phyloP scores from a whole-genome alignment of 2,113 vertebrate genomes.

The Gila orcuttii region DNA sequence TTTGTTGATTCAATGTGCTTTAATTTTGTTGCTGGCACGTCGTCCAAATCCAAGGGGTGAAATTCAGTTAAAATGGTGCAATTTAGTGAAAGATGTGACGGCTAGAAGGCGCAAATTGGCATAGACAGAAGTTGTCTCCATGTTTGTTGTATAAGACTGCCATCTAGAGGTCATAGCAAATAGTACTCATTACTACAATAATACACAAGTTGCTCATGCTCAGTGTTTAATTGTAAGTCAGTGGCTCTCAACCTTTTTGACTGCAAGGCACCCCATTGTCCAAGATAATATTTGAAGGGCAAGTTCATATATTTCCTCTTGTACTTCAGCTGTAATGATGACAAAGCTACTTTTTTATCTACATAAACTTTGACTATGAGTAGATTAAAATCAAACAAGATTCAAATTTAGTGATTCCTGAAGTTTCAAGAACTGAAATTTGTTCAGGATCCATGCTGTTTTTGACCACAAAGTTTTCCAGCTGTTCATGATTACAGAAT shows the following conservation, averaged over 20 bases:
- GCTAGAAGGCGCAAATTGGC: slow-evolving; percentile 55
- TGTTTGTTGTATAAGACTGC: slow-evolving; percentile 60
- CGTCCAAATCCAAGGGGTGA: slow-evolving; percentile 69
- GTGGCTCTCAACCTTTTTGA: not conserved
- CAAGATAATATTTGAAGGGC: too few species aligned
- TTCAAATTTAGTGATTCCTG: too few species aligned
- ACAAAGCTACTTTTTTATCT: too few species aligned
- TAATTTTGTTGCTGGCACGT: slow-evolving; percentile 65
- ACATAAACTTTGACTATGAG: too few species aligned
- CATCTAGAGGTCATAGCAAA: slow-evolving; percentile 64
- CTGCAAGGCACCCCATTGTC: too few species aligned
- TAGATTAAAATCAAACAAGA: too few species aligned
- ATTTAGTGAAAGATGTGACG: slow-evolving; percentile 70
- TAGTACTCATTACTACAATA: too few species aligned
- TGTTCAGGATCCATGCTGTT: not conserved
- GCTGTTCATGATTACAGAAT: not conserved
- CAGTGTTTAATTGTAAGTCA: not conserved
- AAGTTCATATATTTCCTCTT: not conserved
- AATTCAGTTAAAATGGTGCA: slow-evolving; percentile 65
- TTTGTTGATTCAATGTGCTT: slow-evolving; percentile 61
- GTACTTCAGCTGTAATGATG: not conserved
- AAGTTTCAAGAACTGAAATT: not conserved
- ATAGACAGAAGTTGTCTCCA: not conserved
- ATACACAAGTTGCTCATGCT: not conserved
- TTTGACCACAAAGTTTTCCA: not conserved